Base-by-base conservation (phyloP, 2,113 vertebrate genomes). In the Stegostoma tigrinum region DNA sequence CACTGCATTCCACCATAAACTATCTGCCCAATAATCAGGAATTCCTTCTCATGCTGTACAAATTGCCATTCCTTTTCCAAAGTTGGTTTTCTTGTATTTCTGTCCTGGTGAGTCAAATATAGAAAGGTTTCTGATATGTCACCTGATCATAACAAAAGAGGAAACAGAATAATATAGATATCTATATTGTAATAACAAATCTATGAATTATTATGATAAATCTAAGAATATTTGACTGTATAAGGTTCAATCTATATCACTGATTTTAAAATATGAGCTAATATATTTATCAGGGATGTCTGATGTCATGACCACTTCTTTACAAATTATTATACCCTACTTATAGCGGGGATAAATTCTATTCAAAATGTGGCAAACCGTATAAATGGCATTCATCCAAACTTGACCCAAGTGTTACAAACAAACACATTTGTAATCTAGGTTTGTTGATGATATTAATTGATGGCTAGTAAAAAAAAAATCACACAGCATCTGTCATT, bases 251-350 rank as follows among this genome's bases (percentile, higher is more conserved):
- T 66, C 55, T 15, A 61, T 64, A 90, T 90, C 48, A 61, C 3
- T 38, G 34, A 17, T 90, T 64, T 64, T n/a, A 64, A 90, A 90
- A 30, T 90, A 61, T 1, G 30, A 90, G 64, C 64, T 64, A 91
- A 66, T 5, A 19, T 61, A 64, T 66, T 91, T 91, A 38, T 91
- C 89, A 66, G 89, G 34, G 17, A 14, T 38, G 89, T 66, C 64
- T 91, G 89, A 90, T 91, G 87, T 55, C 55, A 34, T 91, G 19
- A 66, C 66, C 89, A 91, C 89, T n/a, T 66, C 27, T 61, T 90
- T 61, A 42, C 8, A 93, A 93, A 38, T 93, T 55, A 87, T 87
- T 93, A 66, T 6, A 38, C 34, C 67, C 89, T 67, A 42, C 64
- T 93, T 66, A 66, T 23, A 38, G 89, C 55, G 23, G 86, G 17